Evolutionary conservation across 1,140 invertebrate species (phyloP), one percentile per base, ranked within the genome.

Genomic region (Aphelinus certus): DNA sequence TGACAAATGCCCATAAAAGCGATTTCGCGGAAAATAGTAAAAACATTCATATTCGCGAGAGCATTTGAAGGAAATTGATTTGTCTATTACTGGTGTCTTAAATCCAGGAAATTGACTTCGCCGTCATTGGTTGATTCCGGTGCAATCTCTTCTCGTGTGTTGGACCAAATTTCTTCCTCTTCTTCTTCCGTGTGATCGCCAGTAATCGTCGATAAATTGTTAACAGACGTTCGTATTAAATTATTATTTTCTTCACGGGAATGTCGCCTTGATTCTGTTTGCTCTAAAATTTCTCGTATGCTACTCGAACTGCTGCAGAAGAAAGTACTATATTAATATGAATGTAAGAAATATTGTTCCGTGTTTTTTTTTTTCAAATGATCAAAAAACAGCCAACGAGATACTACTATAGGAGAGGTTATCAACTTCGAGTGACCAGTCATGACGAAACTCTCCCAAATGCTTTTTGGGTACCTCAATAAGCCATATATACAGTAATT

Each of bases 241-340:
- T 84, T 84, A 70, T 85, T 84, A 73, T 84, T 85, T 75, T 88
- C 86, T 69, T 88, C 86, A n/a, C 72, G 69, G 0, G 84, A 87
- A 57, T 73, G 79, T 45, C 81, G 79, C 10, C 81, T 82, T 2
- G 79, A 81, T 26, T 85, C 85, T 0, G 80, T 76, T 5, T 84
- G 81, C 48, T 87, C 85, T 46, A 78, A 82, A 45, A 86, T 85
- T 61, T 85, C 83, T 26, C 81, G 81, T 48, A 83, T 79, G 66
- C 82, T 84, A 64, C 76, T 83, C 3, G 79, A 79, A 73, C 82
- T 88, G 48, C 84, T 86, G 63, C 56, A 77, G 61, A 63, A 65
- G 55, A 55, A 58, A 42, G 58, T 53, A 55, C 3, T 63, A 69
- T 60, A 56, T 57, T 48, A 63, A 42, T 60, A 5, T 56, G 3